phyloP scores from a whole-genome alignment of 2,888 invertebrate genomes.

The Heliconius aoede region DNA sequence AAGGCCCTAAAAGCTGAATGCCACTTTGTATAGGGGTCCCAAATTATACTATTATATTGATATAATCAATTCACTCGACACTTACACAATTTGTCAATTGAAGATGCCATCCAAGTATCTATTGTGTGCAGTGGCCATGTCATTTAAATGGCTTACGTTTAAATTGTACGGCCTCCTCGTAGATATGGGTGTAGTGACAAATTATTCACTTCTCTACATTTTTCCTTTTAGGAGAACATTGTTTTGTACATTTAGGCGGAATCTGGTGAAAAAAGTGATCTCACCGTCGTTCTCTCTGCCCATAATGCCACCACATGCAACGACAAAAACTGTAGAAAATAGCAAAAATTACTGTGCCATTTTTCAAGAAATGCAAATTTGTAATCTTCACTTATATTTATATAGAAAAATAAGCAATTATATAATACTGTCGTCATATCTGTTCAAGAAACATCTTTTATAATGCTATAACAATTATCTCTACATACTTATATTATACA shows the following conservation, averaged over 20 bases:
- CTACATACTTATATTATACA: neutral
- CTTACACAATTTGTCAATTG: slow-evolving; percentile 23
- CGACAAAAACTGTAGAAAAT: too few relatives aligned
- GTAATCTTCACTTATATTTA: neutral
- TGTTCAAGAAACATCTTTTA: slow-evolving; percentile 6
- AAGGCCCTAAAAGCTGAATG: neutral
- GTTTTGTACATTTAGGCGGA: too few relatives aligned
- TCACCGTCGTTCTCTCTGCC: too few relatives aligned
- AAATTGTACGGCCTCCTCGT: neutral
- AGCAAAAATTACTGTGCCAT: neutral
- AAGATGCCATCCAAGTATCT: neutral
- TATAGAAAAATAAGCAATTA: neutral
- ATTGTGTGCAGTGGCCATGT: neutral
- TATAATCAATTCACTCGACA: slow-evolving; percentile 16
- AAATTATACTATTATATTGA: slow-evolving; percentile 18
- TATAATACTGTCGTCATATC: neutral
- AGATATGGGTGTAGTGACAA: neutral
- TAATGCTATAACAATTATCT: neutral
- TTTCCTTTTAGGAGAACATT: neutral
- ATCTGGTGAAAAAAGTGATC: too few relatives aligned
- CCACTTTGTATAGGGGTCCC: neutral
- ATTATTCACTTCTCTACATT: neutral
- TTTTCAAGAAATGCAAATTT: neutral
- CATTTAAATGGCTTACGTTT: neutral
- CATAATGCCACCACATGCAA: too few relatives aligned